phyloP scores from a whole-genome alignment of 2,888 invertebrate species.

The Drosophila trichaetosa region DNA sequence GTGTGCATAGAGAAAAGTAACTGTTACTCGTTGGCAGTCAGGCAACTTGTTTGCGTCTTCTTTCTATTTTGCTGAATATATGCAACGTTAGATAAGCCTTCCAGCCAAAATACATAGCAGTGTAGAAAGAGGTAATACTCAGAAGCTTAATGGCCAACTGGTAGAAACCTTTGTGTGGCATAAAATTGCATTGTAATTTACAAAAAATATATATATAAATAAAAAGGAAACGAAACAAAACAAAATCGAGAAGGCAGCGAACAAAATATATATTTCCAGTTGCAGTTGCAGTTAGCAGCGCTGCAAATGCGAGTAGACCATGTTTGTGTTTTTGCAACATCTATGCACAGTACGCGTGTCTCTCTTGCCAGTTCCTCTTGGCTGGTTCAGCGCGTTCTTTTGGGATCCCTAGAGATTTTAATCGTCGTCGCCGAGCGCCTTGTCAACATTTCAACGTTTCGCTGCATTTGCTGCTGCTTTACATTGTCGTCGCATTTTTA shows the following conservation, averaged over 20 bases:
- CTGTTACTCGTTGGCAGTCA: conserved; percentile 67
- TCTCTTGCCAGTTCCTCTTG: conserved; percentile 26
- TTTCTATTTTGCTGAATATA: conserved; percentile 67
- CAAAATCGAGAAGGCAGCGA: conserved; percentile 14
- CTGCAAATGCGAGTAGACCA: conserved; percentile 41
- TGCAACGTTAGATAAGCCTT: conserved; percentile 38
- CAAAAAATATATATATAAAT: conserved; percentile 19
- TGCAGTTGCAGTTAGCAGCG: conserved; percentile 12
- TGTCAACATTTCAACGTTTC: conserved; percentile 72
- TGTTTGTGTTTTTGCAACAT: conserved; percentile 28
- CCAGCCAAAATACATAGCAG: conserved; percentile 31
- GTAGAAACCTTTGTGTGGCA: conserved; percentile 71
- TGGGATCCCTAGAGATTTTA: conserved; percentile 77
- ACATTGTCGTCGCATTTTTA: conserved; percentile 76
- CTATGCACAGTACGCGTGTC: conserved; percentile 29
- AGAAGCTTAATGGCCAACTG: conserved; percentile 66
- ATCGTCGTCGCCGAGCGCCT: conserved; percentile 80
- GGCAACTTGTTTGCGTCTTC: conserved; percentile 76
- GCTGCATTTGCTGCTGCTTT: conserved; percentile 73
- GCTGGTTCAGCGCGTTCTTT: conserved; percentile 47
- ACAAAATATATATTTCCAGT: conserved; percentile 27
- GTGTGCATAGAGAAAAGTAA: conserved; percentile 64
- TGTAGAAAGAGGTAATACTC: not conserved
- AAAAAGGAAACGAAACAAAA: conserved; percentile 24
- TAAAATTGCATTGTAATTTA: conserved; percentile 81